These are phyloP conservation scores for Numida meleagris DNA, from an alignment of 2,113 vertebrate species.

Conservation along the genomic window DNA sequence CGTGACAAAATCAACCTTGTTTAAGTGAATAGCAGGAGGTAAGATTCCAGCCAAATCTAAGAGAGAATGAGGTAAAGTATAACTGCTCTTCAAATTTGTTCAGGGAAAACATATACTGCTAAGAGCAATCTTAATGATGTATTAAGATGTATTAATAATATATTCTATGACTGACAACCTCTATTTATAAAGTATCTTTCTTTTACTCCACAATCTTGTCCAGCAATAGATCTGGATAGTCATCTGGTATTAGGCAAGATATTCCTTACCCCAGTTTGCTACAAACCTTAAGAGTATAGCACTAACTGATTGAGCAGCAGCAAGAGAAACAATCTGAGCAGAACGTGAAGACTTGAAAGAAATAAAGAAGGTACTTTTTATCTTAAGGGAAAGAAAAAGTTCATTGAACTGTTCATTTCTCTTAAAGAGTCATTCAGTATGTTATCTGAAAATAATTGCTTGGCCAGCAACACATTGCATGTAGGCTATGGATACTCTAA, in stretches of 20 bases:
- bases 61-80: background rate
- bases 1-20: background rate
- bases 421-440: background rate
- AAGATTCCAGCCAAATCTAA: background rate
- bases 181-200: background rate
- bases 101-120: background rate
- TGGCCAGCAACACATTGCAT: background rate
- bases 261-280: background rate
- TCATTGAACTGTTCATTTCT: background rate
- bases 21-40: fast-evolving
- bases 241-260: background rate
- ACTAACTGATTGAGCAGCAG: background rate
- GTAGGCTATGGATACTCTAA: background rate
- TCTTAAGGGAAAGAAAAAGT: background rate
- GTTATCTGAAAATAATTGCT: slow-evolving; percentile 15
- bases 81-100: background rate
- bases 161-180: background rate
- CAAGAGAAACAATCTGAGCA: background rate
- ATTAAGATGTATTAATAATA: background rate
- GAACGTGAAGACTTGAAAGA: background rate
- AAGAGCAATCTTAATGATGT: background rate
- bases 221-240: background rate
- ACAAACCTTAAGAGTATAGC: background rate
- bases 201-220: background rate
- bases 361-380: background rate